Conservation (phyloP, 2,888 invertebrate genomes). For the Xylophagus ater region DNA sequence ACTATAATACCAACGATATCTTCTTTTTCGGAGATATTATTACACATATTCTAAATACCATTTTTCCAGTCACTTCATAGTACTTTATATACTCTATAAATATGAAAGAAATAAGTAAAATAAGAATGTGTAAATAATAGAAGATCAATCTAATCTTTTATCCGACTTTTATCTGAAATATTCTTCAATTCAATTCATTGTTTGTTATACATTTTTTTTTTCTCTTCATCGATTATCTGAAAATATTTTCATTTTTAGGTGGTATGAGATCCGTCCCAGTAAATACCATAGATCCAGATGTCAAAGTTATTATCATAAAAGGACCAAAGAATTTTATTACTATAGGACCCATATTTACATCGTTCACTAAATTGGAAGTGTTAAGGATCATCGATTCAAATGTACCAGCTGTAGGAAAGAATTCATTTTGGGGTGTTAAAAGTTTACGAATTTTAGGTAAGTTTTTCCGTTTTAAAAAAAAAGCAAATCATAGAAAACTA, state of each 20-base stretch:
- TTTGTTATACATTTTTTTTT: slow-evolving; percentile 14
- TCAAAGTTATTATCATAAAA: slow-evolving; percentile 54
- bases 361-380: slow-evolving; percentile 51
- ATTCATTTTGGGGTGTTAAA: slow-evolving; percentile 70
- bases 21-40: too few species aligned
- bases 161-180: background rate
- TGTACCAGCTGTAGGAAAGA: slow-evolving; percentile 64
- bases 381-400: slow-evolving; percentile 61
- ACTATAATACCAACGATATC: too few species aligned
- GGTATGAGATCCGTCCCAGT: slow-evolving; percentile 56
- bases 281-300: slow-evolving; percentile 49
- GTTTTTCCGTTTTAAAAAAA: too few species aligned
- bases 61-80: too few species aligned
- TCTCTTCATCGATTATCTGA: too few species aligned
- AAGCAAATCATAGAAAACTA: too few species aligned
- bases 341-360: slow-evolving; percentile 58
- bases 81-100: background rate
- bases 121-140: too few species aligned
- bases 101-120: background rate
- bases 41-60: too few species aligned
- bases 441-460: slow-evolving; percentile 42
- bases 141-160: too few species aligned
- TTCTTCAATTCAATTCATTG: slow-evolving; percentile 13
- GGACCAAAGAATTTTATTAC: slow-evolving; percentile 58
- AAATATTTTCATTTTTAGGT: slow-evolving; percentile 37